These are phyloP conservation scores for Gila orcuttii DNA, from an alignment of 2,113 vertebrate species.

Conservation along the genomic window DNA sequence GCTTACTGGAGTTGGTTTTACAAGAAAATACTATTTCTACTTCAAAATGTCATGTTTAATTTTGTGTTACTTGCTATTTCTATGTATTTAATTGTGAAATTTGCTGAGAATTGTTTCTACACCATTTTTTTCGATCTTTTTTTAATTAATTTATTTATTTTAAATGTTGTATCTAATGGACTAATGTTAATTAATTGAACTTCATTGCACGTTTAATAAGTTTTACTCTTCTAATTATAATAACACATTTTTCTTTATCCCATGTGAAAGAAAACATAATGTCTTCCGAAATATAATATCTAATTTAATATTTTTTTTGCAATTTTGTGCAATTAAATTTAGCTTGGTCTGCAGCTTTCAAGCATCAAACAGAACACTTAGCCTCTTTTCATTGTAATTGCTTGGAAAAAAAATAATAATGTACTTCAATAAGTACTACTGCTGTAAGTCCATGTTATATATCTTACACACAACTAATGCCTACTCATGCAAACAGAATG, in stretches of 20 bases:
- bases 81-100: no score
- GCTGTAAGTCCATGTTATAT: neutral
- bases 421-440: neutral
- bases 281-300: neutral
- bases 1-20: no score
- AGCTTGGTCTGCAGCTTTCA: neutral
- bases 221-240: neutral
- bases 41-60: neutral
- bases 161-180: no score
- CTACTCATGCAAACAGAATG: constrained; percentile 40
- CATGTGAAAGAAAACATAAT: neutral
- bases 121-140: no score
- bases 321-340: neutral
- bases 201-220: neutral
- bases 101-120: no score
- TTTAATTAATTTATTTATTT: no score
- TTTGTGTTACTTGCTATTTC: neutral
- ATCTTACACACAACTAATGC: constrained; percentile 41
- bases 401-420: neutral
- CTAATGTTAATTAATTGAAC: neutral
- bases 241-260: neutral
- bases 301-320: neutral
- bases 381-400: neutral
- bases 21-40: neutral
- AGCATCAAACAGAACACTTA: neutral